A percentile compares a stretch with the other conserved stretches of the same genome.
Conservation (phyloP, 2,113 vertebrate genomes). For the Galemys pyrenaicus region DNA sequence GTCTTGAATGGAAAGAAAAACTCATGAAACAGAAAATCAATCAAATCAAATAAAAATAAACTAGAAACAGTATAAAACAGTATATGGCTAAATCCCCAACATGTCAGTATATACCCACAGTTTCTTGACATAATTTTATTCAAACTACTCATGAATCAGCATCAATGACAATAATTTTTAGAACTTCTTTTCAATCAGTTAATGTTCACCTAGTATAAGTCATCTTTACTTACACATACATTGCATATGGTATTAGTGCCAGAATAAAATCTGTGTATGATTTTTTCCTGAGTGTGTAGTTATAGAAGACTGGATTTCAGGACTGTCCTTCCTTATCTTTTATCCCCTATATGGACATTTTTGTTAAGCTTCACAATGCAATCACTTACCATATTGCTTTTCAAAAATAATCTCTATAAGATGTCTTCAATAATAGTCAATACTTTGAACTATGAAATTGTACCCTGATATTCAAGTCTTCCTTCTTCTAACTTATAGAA, state of each 20-base stretch:
- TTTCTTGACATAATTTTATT: constrained; percentile 24
- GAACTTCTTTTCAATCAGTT: not conserved
- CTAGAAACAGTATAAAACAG: not conserved
- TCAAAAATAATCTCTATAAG: constrained; percentile 14
- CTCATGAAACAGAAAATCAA: not conserved
- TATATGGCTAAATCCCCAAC: not conserved
- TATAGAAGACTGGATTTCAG: not conserved
- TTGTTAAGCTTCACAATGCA: not conserved
- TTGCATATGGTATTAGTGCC: not conserved
- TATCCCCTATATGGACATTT: not conserved
- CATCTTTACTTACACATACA: not conserved
- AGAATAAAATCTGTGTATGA: not conserved
- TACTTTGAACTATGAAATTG: not conserved
- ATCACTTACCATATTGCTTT: not conserved
- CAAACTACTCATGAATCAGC: not conserved
- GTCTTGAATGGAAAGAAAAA: not conserved
- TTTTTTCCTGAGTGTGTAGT: not conserved
- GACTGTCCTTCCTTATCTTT: not conserved
- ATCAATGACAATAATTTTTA: not conserved
- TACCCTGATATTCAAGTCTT: not conserved
- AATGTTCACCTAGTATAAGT: not conserved
- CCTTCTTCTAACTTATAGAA: not conserved
- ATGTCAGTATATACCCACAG: not conserved
- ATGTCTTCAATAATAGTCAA: not conserved
- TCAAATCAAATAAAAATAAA: not conserved